Evolutionary conservation across 2,888 invertebrate genomes (phyloP).

Genomic region (Apamea epomidion): DNA sequence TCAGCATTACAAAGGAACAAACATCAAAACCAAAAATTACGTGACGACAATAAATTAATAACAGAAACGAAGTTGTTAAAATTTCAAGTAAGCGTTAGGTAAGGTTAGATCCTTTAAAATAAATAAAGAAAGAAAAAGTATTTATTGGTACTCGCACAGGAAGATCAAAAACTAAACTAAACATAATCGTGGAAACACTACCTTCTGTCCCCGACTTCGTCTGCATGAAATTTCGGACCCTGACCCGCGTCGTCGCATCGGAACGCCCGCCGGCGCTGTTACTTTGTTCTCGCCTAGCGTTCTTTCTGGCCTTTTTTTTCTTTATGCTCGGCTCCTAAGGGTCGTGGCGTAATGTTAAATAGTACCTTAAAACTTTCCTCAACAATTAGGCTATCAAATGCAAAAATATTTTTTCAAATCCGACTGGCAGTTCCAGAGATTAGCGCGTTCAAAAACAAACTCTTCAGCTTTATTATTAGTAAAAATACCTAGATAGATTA

Average conservation of each 20-base stretch:
- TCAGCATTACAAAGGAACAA: constrained; percentile 22
- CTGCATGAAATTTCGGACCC: neutral
- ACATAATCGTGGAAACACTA: neutral
- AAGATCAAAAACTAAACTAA: neutral
- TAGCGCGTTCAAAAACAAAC: neutral
- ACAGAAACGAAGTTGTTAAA: constrained; percentile 12
- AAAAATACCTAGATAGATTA: too few relatives aligned
- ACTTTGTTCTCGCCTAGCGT: neutral
- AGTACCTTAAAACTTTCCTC: neutral
- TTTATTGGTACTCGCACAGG: neutral
- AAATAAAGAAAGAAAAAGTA: neutral
- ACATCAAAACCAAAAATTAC: constrained; percentile 44
- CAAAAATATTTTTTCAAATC: neutral
- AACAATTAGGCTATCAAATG: neutral
- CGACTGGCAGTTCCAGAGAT: neutral
- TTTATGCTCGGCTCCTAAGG: neutral
- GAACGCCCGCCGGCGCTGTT: neutral
- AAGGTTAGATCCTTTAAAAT: neutral
- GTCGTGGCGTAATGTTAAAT: neutral
- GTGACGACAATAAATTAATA: constrained; percentile 32
- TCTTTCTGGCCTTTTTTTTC: neutral
- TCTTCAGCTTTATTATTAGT: neutral
- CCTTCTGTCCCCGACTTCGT: neutral
- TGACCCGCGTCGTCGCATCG: neutral
- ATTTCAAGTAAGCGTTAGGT: constrained; percentile 16